These are phyloP conservation scores for Nephila pilipes DNA, from an alignment of 1,140 invertebrate species.

Conservation along the genomic window DNA sequence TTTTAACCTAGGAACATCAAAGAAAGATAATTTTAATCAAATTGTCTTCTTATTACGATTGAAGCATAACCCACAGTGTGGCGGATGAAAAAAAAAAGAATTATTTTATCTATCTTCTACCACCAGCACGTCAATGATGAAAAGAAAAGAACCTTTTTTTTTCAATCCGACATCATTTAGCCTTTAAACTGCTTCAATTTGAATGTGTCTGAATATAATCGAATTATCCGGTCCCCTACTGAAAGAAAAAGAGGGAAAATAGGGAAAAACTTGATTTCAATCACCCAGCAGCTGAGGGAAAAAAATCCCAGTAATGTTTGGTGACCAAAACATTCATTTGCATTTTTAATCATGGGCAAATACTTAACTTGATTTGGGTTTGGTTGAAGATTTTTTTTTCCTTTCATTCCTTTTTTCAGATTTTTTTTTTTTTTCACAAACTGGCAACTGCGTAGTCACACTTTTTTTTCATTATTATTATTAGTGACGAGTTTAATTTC, in stretches of 20 bases:
- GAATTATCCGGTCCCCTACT: slow-evolving; percentile 64
- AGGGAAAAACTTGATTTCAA: slow-evolving; percentile 74
- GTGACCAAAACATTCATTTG: slow-evolving; percentile 76
- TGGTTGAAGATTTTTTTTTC: slow-evolving; percentile 64
- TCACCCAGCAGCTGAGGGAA: slow-evolving; percentile 33
- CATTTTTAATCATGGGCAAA: slow-evolving; percentile 76
- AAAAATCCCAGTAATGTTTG: slow-evolving; percentile 73
- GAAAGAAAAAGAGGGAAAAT: slow-evolving; percentile 58
- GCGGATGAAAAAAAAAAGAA: slow-evolving; percentile 30
- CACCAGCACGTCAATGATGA: slow-evolving; percentile 6
- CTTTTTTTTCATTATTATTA: slow-evolving; percentile 65
- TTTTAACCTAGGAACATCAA: slow-evolving; percentile 45
- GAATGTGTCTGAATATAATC: slow-evolving; percentile 76
- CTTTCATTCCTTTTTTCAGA: slow-evolving; percentile 15
- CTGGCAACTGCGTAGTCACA: slow-evolving; percentile 34
- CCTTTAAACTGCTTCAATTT: slow-evolving; percentile 76
- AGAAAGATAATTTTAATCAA: slow-evolving; percentile 75
- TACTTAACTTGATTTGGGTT: slow-evolving; percentile 77
- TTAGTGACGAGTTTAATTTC: slow-evolving; percentile 69
- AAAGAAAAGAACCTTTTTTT: slow-evolving; percentile 46
- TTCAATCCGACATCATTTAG: slow-evolving; percentile 68
- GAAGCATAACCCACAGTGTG: slow-evolving; percentile 21
- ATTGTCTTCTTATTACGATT: slow-evolving; percentile 59
- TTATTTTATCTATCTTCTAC: slow-evolving; percentile 1
- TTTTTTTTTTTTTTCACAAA: slow-evolving; percentile 43